Evolutionary conservation across 2,888 invertebrate genomes (phyloP).

Genomic region (Polymixis flavicincta): DNA sequence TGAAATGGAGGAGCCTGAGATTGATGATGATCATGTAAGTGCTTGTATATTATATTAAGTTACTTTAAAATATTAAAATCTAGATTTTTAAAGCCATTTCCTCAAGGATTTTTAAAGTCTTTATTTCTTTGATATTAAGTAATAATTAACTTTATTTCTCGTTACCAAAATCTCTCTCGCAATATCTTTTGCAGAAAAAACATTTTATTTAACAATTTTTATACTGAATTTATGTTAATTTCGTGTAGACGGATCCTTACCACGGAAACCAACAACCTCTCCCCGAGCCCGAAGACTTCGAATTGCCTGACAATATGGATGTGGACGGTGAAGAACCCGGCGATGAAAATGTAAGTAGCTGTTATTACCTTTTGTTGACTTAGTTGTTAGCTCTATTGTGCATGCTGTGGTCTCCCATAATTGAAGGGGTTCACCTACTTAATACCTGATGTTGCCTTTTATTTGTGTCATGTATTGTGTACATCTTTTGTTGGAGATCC

Average conservation of each 20-base stretch:
- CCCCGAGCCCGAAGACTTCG: conserved; percentile 96
- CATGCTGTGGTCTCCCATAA: too few species aligned
- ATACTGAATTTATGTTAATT: conserved; percentile 6
- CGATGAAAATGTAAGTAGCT: conserved; percentile 80
- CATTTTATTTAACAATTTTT: not conserved
- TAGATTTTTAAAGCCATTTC: not conserved
- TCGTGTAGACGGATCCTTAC: conserved; percentile 92
- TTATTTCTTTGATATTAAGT: not conserved
- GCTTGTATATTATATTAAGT: not conserved
- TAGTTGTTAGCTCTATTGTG: too few species aligned
- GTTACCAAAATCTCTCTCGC: not conserved
- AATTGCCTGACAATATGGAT: conserved; percentile 96
- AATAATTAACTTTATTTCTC: too few species aligned
- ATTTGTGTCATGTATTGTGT: too few species aligned
- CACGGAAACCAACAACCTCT: conserved; percentile 94
- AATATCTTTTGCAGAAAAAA: not conserved
- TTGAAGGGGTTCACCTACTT: too few species aligned
- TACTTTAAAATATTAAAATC: not conserved
- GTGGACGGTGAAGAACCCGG: conserved; percentile 93
- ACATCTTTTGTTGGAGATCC: too few species aligned
- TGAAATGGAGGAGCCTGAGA: conserved; percentile 95
- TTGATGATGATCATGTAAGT: conserved; percentile 94
- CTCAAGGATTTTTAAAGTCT: not conserved
- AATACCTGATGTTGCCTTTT: too few species aligned
- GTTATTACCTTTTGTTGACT: too few species aligned